Evolutionary conservation across 2,888 invertebrate species (phyloP), one percentile per base, ranked within the genome.

Genomic region (Entomobrya proxima): DNA sequence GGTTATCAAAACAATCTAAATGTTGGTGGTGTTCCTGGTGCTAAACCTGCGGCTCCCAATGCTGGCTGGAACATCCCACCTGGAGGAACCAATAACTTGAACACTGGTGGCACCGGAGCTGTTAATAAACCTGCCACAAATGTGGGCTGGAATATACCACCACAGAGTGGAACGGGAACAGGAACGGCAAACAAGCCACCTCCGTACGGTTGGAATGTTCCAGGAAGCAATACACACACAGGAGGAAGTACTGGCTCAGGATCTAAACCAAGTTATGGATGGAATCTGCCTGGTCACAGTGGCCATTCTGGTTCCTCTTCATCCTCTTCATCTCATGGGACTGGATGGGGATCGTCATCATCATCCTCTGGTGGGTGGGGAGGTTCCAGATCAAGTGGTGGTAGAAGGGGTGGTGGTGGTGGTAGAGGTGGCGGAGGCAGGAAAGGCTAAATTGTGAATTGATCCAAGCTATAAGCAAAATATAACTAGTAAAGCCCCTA

Each of bases 41-140:
- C 55, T 1, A 85, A 77, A 44, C 84, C 82, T 2, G 78, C 79
- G 24, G 79, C 79, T 0, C 74, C 87, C 11, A 88, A 88, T 77
- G 72, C 85, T 21, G 89, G 87, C 11, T 87, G 87, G 88, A 88
- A 87, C 50, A 87, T 88, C 32, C 88, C 86, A 11, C 79, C 86
- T 18, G 74, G 79, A 21, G 86, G 86, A 18, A 64, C 47, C n/a
- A 86, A 79, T 64, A 86, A 86, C 40, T 52, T 83, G 21, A 83
- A 83, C 58, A 86, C 75, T 24, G 83, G 67, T 24, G 83, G 86
- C 9, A 50, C 18, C 24, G 83, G 79, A n/a, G 52, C 21, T 44
- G 67, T 37, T 18, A 55, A 35, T 9, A 85, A 85, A 15, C 83
- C 84, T 11, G 52, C 72, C 13, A 77, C 84, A 32, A 85, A 85